These are phyloP conservation scores for Lamproptera curius DNA, from an alignment of 2,888 invertebrate species.

Conservation along the genomic window DNA sequence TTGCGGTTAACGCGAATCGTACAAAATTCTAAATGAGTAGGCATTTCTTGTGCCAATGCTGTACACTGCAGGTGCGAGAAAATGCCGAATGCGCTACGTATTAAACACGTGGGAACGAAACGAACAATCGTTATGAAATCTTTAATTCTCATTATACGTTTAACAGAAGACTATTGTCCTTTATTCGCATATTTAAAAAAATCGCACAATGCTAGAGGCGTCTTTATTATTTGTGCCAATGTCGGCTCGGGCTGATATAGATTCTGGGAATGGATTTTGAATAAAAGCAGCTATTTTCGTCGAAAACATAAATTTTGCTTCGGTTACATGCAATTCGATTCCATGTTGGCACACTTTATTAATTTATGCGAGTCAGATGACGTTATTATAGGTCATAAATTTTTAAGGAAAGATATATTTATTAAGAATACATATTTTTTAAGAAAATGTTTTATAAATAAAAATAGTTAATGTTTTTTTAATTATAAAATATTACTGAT, in stretches of 20 bases:
- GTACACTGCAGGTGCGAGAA: constrained; percentile 44
- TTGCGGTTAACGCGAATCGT: constrained; percentile 12
- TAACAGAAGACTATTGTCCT: constrained; percentile 59
- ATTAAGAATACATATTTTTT: no score
- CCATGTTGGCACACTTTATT: no score
- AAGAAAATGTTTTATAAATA: no score
- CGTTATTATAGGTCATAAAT: no score
- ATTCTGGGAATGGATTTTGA: not conserved
- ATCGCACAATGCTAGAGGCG: not conserved
- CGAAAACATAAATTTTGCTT: no score
- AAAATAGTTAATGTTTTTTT: no score
- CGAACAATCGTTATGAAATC: constrained; percentile 63
- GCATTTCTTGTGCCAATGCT: constrained; percentile 16
- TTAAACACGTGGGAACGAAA: constrained; percentile 60
- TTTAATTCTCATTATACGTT: constrained; percentile 53
- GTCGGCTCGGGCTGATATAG: not conserved
- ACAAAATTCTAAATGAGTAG: constrained; percentile 20
- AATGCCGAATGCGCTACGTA: constrained; percentile 24
- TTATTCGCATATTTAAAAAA: constrained; percentile 34
- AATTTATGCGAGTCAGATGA: no score
- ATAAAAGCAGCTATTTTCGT: no score
- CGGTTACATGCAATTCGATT: no score
- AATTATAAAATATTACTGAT: no score
- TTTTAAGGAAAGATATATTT: no score
- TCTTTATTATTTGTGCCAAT: not conserved